Evolutionary conservation across 2,888 invertebrate species (phyloP).

Genomic region (Heteromyza rotundicornis): DNA sequence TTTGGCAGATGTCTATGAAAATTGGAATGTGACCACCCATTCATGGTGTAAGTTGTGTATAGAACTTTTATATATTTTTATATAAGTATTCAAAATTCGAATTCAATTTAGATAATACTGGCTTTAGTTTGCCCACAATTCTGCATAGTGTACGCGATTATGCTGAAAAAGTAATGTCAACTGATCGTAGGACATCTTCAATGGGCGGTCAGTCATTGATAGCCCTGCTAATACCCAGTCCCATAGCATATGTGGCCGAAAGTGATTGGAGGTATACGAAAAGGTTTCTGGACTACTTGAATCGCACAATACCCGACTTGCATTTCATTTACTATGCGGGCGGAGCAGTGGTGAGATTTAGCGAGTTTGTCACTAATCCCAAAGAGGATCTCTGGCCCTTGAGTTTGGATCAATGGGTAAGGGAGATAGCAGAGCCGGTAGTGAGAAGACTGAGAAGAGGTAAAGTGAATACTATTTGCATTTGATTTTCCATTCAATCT

Average conservation of each 20-base stretch:
- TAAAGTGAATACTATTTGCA: slow-evolving; percentile 53
- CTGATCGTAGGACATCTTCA: slow-evolving; percentile 64
- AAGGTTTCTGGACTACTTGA: slow-evolving; percentile 66
- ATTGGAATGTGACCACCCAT: slow-evolving; percentile 69
- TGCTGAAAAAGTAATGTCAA: slow-evolving; percentile 65
- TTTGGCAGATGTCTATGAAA: slow-evolving; percentile 68
- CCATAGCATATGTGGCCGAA: slow-evolving; percentile 64
- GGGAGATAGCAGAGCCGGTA: slow-evolving; percentile 59
- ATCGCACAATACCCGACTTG: slow-evolving; percentile 72
- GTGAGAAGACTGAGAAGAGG: slow-evolving; percentile 69
- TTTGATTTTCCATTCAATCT: too few relatives aligned
- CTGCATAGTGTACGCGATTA: slow-evolving; percentile 65
- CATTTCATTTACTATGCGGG: slow-evolving; percentile 69
- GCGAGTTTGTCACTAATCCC: slow-evolving; percentile 67
- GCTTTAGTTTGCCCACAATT: slow-evolving; percentile 69
- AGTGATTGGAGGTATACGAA: slow-evolving; percentile 64
- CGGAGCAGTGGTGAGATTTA: slow-evolving; percentile 68
- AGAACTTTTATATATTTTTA: neutral
- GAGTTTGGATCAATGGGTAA: slow-evolving; percentile 51
- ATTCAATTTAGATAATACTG: slow-evolving; percentile 67
- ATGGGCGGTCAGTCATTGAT: slow-evolving; percentile 73
- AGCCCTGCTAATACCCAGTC: slow-evolving; percentile 70
- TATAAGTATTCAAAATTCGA: too few relatives aligned
- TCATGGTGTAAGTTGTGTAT: slow-evolving; percentile 44
- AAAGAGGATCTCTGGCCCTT: slow-evolving; percentile 64